Evolutionary conservation across 2,113 vertebrate genomes (phyloP), one percentile per base, ranked within the genome.

Genomic region (Erythrolamprus reginae): DNA sequence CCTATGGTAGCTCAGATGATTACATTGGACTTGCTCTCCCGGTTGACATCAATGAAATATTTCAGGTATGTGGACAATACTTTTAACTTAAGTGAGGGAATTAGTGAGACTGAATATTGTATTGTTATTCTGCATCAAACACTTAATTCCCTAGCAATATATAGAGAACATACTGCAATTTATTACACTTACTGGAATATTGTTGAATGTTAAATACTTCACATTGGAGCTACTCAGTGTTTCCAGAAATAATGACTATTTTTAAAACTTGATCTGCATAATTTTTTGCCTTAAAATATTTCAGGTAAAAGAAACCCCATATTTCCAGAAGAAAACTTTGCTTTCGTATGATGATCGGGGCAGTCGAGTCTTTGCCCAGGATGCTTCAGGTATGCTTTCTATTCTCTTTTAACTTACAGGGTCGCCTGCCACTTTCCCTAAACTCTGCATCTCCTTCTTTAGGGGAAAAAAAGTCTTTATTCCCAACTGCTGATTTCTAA

Each of bases 21-120:
- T 99, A 99, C 90, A 98, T 99, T 52, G 99, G 99, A 58, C 97
- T 99, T 28, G 98, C 98, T 33, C 97, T 99, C 85, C 99, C 99
- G 0, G 97, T 99, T 94, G 98, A 99, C 95, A 98, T 99, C 94
- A 98, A 98, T 53, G 98, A 99, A 86, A 98, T 99, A 97, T 99
- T 99, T 95, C 98, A 99, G 97, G 98, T 99, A 96, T 92, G 42
- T 89, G 83, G 3, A 28, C 53, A 47, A 15, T 33, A 1, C 33
- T 87, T 70, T 4, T 88, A 10, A 53, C 50, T 84, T 53, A 1
- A 33, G 0, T 17, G 26, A 28, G 70, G 9, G 15, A 83, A 0
- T 53, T 50, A 52, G 26, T 28, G 19, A 42, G 28, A 8, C n/a
- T 88, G 3, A 84, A 24, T 33, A 15, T 10, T 53, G 10, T 58